phyloP scores from a whole-genome alignment of 1,140 invertebrate species.

The Halotydeus destructor region DNA sequence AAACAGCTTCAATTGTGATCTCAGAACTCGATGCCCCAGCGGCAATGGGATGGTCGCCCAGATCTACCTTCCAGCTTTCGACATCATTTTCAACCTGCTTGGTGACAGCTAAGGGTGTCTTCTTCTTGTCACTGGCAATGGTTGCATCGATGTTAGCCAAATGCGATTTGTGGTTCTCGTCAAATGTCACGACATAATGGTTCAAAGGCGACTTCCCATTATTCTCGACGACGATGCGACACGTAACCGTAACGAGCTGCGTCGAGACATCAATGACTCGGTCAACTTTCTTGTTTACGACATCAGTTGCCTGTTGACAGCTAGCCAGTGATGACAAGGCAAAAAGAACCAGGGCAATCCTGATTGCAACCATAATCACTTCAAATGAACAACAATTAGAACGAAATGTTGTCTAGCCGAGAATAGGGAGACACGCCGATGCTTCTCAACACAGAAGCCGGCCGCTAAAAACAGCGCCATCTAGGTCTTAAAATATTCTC shows the following conservation, averaged over 20 bases:
- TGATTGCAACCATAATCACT: too few relatives aligned
- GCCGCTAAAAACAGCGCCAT: too few relatives aligned
- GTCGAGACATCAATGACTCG: constrained; percentile 61
- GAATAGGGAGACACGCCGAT: too few relatives aligned
- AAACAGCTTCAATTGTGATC: constrained; percentile 47
- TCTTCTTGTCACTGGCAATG: constrained; percentile 4
- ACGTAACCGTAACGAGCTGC: constrained; percentile 61
- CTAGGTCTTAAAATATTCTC: too few relatives aligned
- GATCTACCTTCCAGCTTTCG: constrained; percentile 19
- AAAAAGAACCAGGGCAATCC: too few relatives aligned
- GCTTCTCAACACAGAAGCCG: too few relatives aligned
- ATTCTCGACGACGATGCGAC: constrained; percentile 61
- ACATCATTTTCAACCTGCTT: background rate
- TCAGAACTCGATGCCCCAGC: constrained; percentile 20
- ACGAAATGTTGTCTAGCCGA: too few relatives aligned
- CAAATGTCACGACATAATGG: constrained; percentile 9
- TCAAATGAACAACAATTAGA: too few relatives aligned
- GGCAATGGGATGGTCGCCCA: constrained; percentile 17
- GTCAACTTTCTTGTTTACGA: constrained; percentile 60
- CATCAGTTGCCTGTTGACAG: too few relatives aligned
- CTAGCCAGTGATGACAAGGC: too few relatives aligned
- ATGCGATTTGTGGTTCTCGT: constrained; percentile 1
- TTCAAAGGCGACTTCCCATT: constrained; percentile 39
- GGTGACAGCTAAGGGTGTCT: constrained; percentile 16
- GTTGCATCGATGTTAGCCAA: constrained; percentile 11